Base-by-base conservation (phyloP, 2,888 invertebrate genomes). In the Ellobium chinense region DNA sequence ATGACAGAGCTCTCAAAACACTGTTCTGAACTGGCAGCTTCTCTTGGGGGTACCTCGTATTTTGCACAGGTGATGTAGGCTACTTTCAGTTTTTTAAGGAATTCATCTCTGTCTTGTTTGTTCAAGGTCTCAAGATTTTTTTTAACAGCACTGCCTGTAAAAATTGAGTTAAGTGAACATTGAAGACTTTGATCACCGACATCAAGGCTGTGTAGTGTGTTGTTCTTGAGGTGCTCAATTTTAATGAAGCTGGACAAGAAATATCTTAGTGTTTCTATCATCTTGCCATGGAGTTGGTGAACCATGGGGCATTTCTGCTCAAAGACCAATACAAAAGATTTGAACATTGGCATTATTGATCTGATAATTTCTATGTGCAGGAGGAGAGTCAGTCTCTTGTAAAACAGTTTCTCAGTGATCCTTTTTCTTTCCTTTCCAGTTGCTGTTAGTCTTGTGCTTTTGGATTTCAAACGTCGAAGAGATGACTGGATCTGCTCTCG, bases 391-490 rank as follows among this genome's bases (percentile, higher is more conserved):
- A 12, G 7, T 46, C 46, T 46, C 18, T 46, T 46, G 46, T 46
- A 46, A 18, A 46, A 46, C 46, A 46, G 46, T 46, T 46, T 7
- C 46, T 46, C 18, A 7, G 18, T 18, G 18, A 46, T 46, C 46
- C 46, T 46, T 60, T 27, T 60, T 60, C 60, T 60, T n/a, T 60
- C 60, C 29, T 60, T 60, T n/a, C 60, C 60, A 14, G 60, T n/a
- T 14, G 60, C 12, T 7, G n/a, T 60, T n/a, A 60, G 21, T 60
- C 60, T 60, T 7, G 60, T 60, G n/a, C n/a, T 27, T 60, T 60
- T 60, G 7, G n/a, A 60, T n/a, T n/a, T 21, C 60, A 60, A 60
- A 5, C 60, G 27, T 7, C 29, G 60, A 60, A 60, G 60, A 24
- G n/a, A 7, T 60, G 60, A 7, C 2, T n/a, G 3, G 18, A 68